Base-by-base conservation (phyloP, 2,888 invertebrate species). In the Brachyptera putata region DNA sequence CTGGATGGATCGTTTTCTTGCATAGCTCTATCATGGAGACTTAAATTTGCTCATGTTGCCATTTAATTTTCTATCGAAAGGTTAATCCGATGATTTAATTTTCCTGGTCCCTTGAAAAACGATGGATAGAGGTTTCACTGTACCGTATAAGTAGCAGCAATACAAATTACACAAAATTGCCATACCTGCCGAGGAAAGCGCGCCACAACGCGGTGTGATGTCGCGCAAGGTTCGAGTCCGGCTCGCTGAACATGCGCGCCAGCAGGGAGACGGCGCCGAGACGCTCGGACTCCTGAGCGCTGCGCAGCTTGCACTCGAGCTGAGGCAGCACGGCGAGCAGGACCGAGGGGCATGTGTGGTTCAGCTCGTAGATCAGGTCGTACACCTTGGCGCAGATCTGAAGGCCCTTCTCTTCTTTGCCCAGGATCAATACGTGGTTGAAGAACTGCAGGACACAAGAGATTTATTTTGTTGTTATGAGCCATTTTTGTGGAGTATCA, bases 171-270 rank as follows among this genome's bases (percentile, higher is more conserved):
- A n/a, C n/a, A n/a, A n/a, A n/a, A n/a, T n/a, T n/a, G n/a, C n/a
- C 66, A 58, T 67, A 80, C 80, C 81, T 84, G 30, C 95, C 95
- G 36, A 95, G 79, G 73, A 96, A 97, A 26, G 95, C 92, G 43
- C 89, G 83, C 92, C 97, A 94, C 53, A 98, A 74, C n/a, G 86
- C 84, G 2, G 84, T 84, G 73, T 96, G 92, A 70, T 91, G 88
- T 65, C 86, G 84, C 1, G 96, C 95, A 13, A 97, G 79, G 62
- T 86, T 87, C 0, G 95, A 96, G 62, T 91, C 90, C 64, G 90
- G 91, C 72, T 96, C 95, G 0, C 95, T 95, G 76, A 98, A 98
- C 95, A 98, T 96, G 70, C 95, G 83, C 0, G 96, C 95, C 48
- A 98, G 78, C 43, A 98, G 75, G 0, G 92, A 89, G 1, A 94